These are phyloP conservation scores for Petrolisthes manimaculis DNA, from an alignment of 2,888 invertebrate species.

Conservation along the genomic window DNA sequence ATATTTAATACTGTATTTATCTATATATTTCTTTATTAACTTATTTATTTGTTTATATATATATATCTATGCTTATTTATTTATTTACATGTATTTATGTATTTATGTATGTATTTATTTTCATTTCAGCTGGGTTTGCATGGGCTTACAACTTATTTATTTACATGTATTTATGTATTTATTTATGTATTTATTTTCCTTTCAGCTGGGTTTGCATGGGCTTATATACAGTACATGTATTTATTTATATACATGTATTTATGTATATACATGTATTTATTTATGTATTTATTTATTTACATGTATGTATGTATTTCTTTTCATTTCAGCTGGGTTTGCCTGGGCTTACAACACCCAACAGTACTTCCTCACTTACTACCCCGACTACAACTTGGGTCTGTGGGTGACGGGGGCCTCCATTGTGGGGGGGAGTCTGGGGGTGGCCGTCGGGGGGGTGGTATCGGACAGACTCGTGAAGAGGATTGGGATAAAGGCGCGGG, in stretches of 20 bases:
- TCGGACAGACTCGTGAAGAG: slow-evolving; percentile 80
- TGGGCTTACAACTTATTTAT: background rate
- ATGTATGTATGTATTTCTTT: background rate
- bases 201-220: background rate
- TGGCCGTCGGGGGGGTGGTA: slow-evolving; percentile 78
- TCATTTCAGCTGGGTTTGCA: background rate
- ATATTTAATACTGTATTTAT: background rate
- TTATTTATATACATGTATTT: too few species aligned
- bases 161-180: background rate
- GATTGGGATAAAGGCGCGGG: slow-evolving; percentile 51
- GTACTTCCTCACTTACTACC: slow-evolving; percentile 89
- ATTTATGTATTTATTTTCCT: background rate
- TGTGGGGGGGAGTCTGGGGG: slow-evolving; percentile 78
- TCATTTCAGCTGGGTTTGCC: slow-evolving; percentile 81
- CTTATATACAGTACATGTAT: background rate
- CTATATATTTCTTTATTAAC: too few species aligned
- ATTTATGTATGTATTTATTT: background rate
- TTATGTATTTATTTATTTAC: too few species aligned
- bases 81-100: too few species aligned
- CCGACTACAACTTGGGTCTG: slow-evolving; percentile 90
- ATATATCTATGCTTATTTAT: too few species aligned
- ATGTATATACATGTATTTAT: too few species aligned
- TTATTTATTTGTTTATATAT: too few species aligned
- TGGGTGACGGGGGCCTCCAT: slow-evolving; percentile 91
- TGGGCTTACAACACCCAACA: slow-evolving; percentile 92